phyloP scores from a whole-genome alignment of 2,797 vertebrate genomes.

The Chelonia mydas region DNA sequence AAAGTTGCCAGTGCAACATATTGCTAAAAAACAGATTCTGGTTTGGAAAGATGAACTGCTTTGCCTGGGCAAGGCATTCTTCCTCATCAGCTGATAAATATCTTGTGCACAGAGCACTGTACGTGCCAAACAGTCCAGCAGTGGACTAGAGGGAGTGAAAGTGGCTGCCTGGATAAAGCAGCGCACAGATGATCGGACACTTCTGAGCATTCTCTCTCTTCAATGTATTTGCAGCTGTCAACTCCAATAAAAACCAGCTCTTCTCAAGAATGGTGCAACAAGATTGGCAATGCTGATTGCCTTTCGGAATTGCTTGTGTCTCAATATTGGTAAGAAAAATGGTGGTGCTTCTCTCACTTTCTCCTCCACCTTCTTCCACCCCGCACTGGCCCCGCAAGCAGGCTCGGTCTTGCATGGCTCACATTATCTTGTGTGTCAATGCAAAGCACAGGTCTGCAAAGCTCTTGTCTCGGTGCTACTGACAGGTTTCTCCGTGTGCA shows the following conservation, averaged over 20 bases:
- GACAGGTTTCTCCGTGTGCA: not conserved
- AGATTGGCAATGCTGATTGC: not conserved
- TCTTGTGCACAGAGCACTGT: not conserved
- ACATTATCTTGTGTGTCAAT: not conserved
- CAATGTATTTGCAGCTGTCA: not conserved
- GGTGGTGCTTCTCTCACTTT: fast-evolving
- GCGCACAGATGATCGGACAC: not conserved
- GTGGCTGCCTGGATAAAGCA: fast-evolving
- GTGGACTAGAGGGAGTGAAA: fast-evolving
- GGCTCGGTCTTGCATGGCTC: not conserved
- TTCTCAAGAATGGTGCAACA: not conserved
- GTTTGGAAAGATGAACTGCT: not conserved
- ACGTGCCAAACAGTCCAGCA: not conserved
- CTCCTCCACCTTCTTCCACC: not conserved
- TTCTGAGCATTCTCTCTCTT: not conserved
- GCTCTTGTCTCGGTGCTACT: not conserved
- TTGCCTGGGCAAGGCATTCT: not conserved
- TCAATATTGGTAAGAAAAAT: not conserved
- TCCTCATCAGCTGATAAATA: not conserved
- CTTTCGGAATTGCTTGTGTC: not conserved
- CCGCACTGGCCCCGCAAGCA: not conserved
- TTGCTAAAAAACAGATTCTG: not conserved
- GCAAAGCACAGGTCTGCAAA: fast-evolving
- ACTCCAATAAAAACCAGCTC: fast-evolving
- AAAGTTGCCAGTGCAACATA: not conserved